A percentile compares a stretch with the other conserved stretches of the same genome.
Evolutionary conservation across 2,888 invertebrate genomes (phyloP).

Genomic region (Oscheius myriophilus): DNA sequence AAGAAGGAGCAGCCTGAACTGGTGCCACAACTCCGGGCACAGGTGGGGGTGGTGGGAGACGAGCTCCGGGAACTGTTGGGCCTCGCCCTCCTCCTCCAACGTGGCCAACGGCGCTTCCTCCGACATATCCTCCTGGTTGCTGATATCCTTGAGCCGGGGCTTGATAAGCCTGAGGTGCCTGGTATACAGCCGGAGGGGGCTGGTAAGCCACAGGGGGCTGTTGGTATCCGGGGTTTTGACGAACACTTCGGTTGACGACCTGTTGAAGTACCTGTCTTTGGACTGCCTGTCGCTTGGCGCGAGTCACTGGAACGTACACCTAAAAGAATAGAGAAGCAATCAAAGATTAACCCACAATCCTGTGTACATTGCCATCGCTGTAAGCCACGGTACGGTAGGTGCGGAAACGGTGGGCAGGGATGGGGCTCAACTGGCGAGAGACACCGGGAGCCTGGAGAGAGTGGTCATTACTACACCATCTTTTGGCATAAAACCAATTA

Average conservation of each 20-base stretch:
- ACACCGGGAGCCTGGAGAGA: conserved; percentile 28
- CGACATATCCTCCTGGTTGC: background rate
- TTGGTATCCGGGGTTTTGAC: conserved; percentile 14
- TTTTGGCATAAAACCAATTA: no score
- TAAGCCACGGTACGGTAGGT: conserved; percentile 20
- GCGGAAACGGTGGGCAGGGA: conserved; percentile 10
- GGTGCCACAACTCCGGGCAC: conserved; percentile 36
- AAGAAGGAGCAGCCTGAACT: conserved; percentile 37
- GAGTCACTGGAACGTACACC: conserved; percentile 28
- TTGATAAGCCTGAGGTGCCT: conserved; percentile 1
- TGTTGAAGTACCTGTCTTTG: conserved; percentile 22
- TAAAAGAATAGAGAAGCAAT: background rate
- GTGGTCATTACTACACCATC: no score
- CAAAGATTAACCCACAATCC: conserved; percentile 2
- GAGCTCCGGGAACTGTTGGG: conserved; percentile 31
- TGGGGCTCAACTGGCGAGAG: conserved; percentile 27
- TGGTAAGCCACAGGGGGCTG: conserved; percentile 10
- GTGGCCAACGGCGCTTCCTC: conserved; percentile 12
- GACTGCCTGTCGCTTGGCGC: conserved; percentile 31
- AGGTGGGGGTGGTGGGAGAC: conserved; percentile 45
- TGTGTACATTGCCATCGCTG: conserved; percentile 3
- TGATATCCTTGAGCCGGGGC: conserved; percentile 1
- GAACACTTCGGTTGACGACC: conserved; percentile 14
- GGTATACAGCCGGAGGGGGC: background rate
- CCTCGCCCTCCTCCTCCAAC: conserved; percentile 26